Evolutionary conservation across 2,888 invertebrate species (phyloP), one percentile per base, ranked within the genome.

Genomic region (Chironomus riparius): DNA sequence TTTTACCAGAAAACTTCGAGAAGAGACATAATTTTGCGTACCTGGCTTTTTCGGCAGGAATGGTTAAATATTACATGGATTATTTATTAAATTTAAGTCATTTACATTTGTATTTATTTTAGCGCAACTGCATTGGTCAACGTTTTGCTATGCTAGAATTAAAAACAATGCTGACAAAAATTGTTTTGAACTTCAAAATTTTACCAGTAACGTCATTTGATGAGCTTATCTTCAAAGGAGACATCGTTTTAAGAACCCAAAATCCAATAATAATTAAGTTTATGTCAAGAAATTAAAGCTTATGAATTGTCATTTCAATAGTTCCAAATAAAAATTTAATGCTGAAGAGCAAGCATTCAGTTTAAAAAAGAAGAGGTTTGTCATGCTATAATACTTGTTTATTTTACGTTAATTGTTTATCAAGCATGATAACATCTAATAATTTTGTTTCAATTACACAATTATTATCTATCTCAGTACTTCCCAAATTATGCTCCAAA

Each of bases 1-100:
- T 92, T 82, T 80, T 89, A 61, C 87, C 88, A 0, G 88, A 91
- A 79, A 86, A 87, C 78, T 81, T 83, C 10, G 77, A 79, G 1
- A 81, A 82, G 22, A 83, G 89, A 47, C 89, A 91, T 82, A 88
- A 89, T 0, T 91, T 86, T 78, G 85, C 88, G 0, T 91, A 87
- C 79, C 85, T 90, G 76, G 90, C 90, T 0, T 91, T 91, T 78
- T 90, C 90, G 80, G 90, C 89, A 0, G 90, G 90, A 70, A 47
- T 47, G 47, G 65, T 65, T 2, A 65, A 24, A 24, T 4, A 28
- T 28, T 28, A 1, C 28, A 24, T 24, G 24, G 28, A 21, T 21
- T 12, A 65, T 24, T 0, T 6, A 22, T 65, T 1, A 12, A 7
- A 7, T 15, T 21, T n/a, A 10, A 22, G 4, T 65, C 22, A 21